Evolutionary conservation across 1,140 invertebrate species (phyloP).

Genomic region (Orchestia grillus): DNA sequence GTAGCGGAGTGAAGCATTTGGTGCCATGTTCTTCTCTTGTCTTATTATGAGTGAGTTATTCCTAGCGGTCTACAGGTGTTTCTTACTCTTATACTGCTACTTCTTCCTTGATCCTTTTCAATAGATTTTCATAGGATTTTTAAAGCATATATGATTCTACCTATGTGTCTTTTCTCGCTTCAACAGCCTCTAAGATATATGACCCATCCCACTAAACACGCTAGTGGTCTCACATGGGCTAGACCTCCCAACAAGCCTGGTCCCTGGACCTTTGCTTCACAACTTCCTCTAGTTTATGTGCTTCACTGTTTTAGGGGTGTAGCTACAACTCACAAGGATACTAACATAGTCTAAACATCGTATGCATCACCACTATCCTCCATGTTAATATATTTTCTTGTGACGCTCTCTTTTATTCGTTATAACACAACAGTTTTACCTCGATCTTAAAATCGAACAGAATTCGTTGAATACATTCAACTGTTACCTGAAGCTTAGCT

Average conservation of each 20-base stretch:
- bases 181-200: not conserved
- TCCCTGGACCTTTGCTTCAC: not conserved
- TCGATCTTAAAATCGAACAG: not conserved
- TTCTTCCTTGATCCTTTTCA: not conserved
- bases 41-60: not conserved
- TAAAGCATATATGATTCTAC: not conserved
- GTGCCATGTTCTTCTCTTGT: not conserved
- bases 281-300: not conserved
- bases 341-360: not conserved
- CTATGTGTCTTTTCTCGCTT: not conserved
- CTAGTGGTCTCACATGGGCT: not conserved
- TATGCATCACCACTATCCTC: not conserved
- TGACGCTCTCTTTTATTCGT: not conserved
- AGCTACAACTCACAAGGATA: not conserved
- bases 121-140: not conserved
- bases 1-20: not conserved
- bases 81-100: not conserved
- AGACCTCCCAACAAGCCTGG: not conserved
- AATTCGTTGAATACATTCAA: not conserved
- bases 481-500: not conserved
- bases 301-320: not conserved
- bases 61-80: not conserved
- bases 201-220: not conserved
- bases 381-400: not conserved
- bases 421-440: not conserved